phyloP scores from a whole-genome alignment of 1,140 invertebrate genomes.

The Solenopsis invicta region DNA sequence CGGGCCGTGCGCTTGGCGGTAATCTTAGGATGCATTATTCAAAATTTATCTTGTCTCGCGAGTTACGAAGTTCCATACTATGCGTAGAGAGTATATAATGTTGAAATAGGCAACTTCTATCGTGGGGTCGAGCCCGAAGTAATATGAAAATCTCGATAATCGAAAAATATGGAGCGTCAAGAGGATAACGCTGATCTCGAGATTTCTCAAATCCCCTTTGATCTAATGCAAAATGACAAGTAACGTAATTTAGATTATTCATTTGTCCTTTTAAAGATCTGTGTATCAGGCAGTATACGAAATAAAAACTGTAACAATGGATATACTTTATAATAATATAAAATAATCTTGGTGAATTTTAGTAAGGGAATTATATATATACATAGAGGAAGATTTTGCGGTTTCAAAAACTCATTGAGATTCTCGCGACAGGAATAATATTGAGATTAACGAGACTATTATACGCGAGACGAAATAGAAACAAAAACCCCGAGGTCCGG shows the following conservation, averaged over 20 bases:
- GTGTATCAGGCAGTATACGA: not conserved
- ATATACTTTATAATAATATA: too few relatives aligned
- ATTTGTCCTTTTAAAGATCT: conserved; percentile 15
- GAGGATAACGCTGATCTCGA: not conserved
- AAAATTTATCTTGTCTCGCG: conserved; percentile 50
- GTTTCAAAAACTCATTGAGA: conserved; percentile 4
- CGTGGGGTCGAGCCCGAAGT: not conserved
- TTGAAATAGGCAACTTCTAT: conserved; percentile 15
- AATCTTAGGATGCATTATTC: conserved; percentile 50
- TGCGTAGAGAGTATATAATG: conserved; percentile 31
- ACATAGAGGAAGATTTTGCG: not conserved
- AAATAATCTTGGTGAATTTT: not conserved
- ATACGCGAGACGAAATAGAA: not conserved
- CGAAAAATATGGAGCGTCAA: conserved; percentile 29
- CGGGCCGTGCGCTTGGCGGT: conserved; percentile 5
- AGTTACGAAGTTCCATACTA: conserved; percentile 41
- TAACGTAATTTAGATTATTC: conserved; percentile 31
- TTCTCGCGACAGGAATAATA: conserved; percentile 1
- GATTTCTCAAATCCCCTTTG: not conserved
- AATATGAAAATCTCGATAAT: conserved; percentile 43
- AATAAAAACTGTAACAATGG: not conserved
- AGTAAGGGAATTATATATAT: not conserved
- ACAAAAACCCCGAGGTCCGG: not conserved
- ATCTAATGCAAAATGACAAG: not conserved
- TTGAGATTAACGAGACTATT: conserved; percentile 28